phyloP scores from a whole-genome alignment of 2,888 invertebrate species.

The Prenolepis imparis region DNA sequence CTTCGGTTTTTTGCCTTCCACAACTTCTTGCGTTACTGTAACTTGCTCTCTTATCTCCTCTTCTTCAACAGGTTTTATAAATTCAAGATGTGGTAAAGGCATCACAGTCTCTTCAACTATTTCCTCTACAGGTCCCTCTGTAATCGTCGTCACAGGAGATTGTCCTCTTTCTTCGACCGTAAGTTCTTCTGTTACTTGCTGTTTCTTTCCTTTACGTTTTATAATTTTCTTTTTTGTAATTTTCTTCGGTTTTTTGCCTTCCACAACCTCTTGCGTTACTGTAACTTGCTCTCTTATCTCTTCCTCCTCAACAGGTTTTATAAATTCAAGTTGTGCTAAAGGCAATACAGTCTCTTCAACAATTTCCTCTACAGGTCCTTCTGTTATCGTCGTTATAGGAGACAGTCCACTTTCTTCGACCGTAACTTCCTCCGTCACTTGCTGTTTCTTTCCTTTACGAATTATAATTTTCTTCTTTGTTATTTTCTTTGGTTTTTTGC shows the following conservation, averaged over 20 bases:
- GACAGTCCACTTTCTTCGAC: slow-evolving; percentile 80
- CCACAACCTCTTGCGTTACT: slow-evolving; percentile 69
- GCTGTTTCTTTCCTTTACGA: slow-evolving; percentile 72
- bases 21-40: slow-evolving; percentile 53
- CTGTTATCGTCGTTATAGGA: slow-evolving; percentile 37
- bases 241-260: slow-evolving; percentile 83
- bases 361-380: slow-evolving; percentile 74
- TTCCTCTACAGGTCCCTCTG: slow-evolving; percentile 43
- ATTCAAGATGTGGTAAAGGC: slow-evolving; percentile 78
- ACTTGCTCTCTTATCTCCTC: slow-evolving; percentile 75
- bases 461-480: slow-evolving; percentile 77
- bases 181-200: slow-evolving; percentile 78
- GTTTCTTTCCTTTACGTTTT: slow-evolving; percentile 69
- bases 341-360: slow-evolving; percentile 66
- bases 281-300: slow-evolving; percentile 56
- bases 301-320: slow-evolving; percentile 75
- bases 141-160: slow-evolving; percentile 69
- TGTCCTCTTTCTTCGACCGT: slow-evolving; percentile 67
- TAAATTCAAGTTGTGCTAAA: slow-evolving; percentile 65
- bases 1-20: slow-evolving; percentile 83
- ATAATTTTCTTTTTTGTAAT: slow-evolving; percentile 50
- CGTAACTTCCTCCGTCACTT: slow-evolving; percentile 72
- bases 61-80: slow-evolving; percentile 76
- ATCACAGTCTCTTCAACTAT: slow-evolving; percentile 65
- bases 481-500: slow-evolving; percentile 72